Conservation (phyloP, 2,797 vertebrate species). For the Takifugu ocellatus region DNA sequence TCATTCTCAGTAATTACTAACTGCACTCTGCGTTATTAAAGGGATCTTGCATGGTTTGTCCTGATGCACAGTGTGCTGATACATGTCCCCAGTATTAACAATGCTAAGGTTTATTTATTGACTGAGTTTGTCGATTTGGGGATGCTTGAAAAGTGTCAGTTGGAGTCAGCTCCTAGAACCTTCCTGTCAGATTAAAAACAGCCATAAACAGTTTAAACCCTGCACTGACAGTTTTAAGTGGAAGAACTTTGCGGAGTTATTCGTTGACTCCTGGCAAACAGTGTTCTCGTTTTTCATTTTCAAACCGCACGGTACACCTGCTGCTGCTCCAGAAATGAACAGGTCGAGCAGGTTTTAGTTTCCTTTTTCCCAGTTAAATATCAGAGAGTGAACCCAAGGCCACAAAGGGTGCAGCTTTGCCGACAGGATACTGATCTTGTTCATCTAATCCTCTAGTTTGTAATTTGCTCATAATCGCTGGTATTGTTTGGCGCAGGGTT, state of each 20-base stretch:
- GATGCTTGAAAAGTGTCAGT: conserved; percentile 12
- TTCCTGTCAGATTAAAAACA: conserved; percentile 4
- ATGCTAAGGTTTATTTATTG: conserved; percentile 54
- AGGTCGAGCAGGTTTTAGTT: conserved; percentile 24
- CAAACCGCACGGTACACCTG: background rate
- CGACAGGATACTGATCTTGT: conserved; percentile 46
- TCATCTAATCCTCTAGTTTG: conserved; percentile 66
- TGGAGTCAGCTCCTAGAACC: conserved; percentile 27
- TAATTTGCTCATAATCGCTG: conserved; percentile 70
- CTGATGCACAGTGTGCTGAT: conserved; percentile 42
- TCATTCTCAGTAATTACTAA: conserved; percentile 34
- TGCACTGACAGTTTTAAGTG: conserved; percentile 2
- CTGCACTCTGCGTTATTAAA: conserved; percentile 26
- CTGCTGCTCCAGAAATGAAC: conserved; percentile 12
- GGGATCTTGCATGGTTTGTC: conserved; percentile 30
- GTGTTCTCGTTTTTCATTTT: conserved; percentile 5
- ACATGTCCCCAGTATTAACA: conserved; percentile 54
- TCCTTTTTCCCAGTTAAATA: conserved; percentile 29
- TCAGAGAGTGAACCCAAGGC: conserved; percentile 18
- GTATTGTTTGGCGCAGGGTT: conserved; percentile 71
- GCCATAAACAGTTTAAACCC: background rate
- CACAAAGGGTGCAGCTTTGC: conserved; percentile 24
- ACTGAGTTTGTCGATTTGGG: conserved; percentile 33
- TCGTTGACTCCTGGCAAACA: background rate
- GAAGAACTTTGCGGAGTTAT: background rate